Evolutionary conservation across 2,888 invertebrate species (phyloP), one percentile per base, ranked within the genome.

Genomic region (Esperia sulphurella): DNA sequence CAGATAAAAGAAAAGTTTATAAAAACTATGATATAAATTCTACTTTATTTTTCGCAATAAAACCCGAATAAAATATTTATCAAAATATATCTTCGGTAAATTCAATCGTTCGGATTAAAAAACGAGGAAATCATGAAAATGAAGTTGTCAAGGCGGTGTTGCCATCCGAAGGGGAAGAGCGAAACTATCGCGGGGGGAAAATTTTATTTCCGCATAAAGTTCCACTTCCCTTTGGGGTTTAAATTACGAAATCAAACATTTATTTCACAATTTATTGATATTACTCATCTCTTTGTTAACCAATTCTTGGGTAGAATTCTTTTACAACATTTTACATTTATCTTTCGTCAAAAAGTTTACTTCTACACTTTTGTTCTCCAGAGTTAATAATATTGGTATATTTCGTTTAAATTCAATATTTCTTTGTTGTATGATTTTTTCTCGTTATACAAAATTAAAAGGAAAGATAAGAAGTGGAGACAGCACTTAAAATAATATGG

Each of bases 51-150:
- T 14, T 21, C 14, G 8, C 14, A 40, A 5, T 14, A 40, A 40
- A 21, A 40, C 9, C 8, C 14, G 3, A 40, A 40, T 14, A 10
- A 14, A 40, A 40, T 40, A 40, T 40, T 40, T 14, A 21, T 40
- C 9, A 40, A 40, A 40, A 14, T 14, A 40, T 41, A 6, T 29
- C 10, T 56, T 58, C 57, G 57, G 63, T 64, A 54, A 65, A 71
- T 61, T 67, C 64, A 72, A 66, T 72, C 61, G 66, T 48, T 59
- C 55, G 65, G 47, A 57, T 58, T 60, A 61, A 71, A 68, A 71
- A 69, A 70, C 64, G 69, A 65, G 62, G 60, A 62, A 69, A 71
- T 68, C 68, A 73, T 68, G 71, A 73, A 72, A 75, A 74, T 74
- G 66, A 64, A 63, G 54, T 68, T 70, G 72, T 70, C 68, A 67